Percentiles rank a stretch among this genome's conserved stretches.
Conservation (phyloP, 1,140 invertebrate genomes). For the Temnothorax curvispinosus region DNA sequence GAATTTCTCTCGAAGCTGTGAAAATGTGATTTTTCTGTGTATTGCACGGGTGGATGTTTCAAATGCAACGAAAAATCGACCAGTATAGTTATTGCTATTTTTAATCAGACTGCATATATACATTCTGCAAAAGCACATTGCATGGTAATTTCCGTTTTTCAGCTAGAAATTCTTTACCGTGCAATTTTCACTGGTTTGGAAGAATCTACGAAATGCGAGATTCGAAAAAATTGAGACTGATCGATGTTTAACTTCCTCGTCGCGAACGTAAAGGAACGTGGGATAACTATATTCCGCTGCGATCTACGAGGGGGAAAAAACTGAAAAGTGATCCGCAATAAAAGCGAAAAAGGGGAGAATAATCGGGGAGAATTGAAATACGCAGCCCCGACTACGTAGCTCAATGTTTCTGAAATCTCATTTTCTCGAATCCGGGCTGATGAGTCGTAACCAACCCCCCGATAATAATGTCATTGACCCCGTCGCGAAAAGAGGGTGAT, state of each 20-base stretch:
- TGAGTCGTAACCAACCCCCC: conserved; percentile 21
- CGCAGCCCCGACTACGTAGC: not conserved
- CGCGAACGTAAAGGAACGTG: not conserved
- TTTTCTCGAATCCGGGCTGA: conserved; percentile 32
- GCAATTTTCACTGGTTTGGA: not conserved
- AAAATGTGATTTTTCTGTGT: not conserved
- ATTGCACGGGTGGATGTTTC: not conserved
- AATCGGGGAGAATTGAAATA: conserved; percentile 40
- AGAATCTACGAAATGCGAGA: not conserved
- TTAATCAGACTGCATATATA: not conserved
- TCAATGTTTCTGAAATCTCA: conserved; percentile 46
- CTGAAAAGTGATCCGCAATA: conserved; percentile 2
- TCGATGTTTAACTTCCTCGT: not conserved
- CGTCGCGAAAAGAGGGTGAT: not conserved
- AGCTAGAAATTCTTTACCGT: not conserved
- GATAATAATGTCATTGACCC: conserved; percentile 14
- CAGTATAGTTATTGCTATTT: not conserved
- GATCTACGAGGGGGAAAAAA: not conserved
- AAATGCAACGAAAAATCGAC: not conserved
- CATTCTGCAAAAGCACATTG: not conserved
- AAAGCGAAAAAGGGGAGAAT: not conserved
- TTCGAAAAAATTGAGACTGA: not conserved
- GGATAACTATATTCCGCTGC: not conserved
- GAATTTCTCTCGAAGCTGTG: conserved; percentile 5
- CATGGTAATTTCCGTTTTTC: not conserved